Percentiles rank a stretch among this genome's conserved stretches.
Conservation (phyloP, 2,888 invertebrate genomes). For the Drosophila niveifrons region DNA sequence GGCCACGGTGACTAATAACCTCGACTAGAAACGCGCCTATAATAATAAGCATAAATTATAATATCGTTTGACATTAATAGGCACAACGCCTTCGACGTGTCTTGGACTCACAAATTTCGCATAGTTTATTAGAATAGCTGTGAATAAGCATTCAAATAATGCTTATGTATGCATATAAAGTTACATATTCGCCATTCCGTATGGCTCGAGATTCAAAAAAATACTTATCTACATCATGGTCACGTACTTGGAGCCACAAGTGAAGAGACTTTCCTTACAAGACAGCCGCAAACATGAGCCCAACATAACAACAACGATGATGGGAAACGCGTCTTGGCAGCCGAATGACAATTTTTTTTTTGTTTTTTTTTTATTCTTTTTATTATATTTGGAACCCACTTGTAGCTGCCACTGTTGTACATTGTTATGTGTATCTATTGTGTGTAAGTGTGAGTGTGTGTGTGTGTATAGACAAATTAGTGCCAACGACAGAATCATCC, state of each 20-base stretch:
- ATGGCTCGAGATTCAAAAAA: conserved; percentile 42
- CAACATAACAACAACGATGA: conserved; percentile 6
- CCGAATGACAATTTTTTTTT: conserved; percentile 50
- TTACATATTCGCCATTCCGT: conserved; percentile 45
- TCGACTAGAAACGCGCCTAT: neutral
- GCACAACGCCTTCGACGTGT: neutral
- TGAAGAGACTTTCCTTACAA: conserved; percentile 39
- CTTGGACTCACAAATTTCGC: neutral
- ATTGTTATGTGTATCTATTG: conserved; percentile 16
- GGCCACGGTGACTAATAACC: neutral
- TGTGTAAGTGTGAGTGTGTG: conserved; percentile 11
- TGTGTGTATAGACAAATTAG: conserved; percentile 65
- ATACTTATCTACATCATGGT: conserved; percentile 36
- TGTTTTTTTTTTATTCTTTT: conserved; percentile 24
- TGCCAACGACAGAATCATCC: conserved; percentile 42
- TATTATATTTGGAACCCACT: conserved; percentile 56
- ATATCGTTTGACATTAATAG: neutral
- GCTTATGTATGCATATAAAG: conserved; percentile 39
- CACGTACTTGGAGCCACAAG: conserved; percentile 33
- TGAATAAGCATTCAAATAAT: conserved; percentile 19
- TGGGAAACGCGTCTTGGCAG: conserved; percentile 54
- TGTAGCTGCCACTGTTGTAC: conserved; percentile 46
- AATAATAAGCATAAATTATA: neutral
- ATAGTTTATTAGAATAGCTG: conserved; percentile 5
- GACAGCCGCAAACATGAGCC: conserved; percentile 5